Evolutionary conservation across 2,113 vertebrate species (phyloP).

Genomic region (Coturnix japonica): DNA sequence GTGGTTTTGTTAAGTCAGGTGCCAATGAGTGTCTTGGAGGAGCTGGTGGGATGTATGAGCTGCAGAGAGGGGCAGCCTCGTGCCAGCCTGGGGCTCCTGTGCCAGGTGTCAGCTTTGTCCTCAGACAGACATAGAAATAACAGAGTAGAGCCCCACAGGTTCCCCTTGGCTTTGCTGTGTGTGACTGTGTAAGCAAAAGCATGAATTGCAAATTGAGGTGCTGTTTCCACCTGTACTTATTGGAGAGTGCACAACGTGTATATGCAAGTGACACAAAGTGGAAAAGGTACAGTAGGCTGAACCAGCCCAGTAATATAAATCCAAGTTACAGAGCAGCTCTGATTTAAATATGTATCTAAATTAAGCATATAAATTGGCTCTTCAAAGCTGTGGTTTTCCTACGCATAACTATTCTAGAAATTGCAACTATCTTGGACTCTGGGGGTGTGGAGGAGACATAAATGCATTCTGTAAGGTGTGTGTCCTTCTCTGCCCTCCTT

Average conservation of each 20-base stretch:
- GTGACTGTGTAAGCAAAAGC: background rate
- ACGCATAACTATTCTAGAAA: constrained; percentile 52
- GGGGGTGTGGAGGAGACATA: constrained; percentile 32
- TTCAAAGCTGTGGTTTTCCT: constrained; percentile 47
- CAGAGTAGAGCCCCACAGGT: background rate
- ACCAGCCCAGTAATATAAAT: background rate
- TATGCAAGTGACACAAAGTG: background rate
- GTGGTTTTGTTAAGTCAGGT: background rate
- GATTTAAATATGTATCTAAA: constrained; percentile 26
- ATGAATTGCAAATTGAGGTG: background rate
- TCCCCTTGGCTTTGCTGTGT: background rate
- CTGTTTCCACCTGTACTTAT: background rate
- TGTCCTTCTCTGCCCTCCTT: constrained; percentile 32
- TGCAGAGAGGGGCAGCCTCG: background rate
- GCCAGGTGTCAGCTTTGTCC: background rate
- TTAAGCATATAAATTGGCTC: constrained; percentile 36
- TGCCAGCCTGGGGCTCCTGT: background rate
- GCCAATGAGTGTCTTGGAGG: background rate
- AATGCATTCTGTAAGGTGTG: background rate
- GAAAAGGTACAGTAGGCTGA: background rate
- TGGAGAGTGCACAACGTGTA: background rate
- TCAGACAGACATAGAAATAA: background rate
- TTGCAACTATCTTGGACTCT: constrained; percentile 63
- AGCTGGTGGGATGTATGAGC: background rate
- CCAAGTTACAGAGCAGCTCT: constrained; percentile 9